These are phyloP conservation scores for Pissodes strobi DNA, from an alignment of 1,140 invertebrate species.

Conservation along the genomic window DNA sequence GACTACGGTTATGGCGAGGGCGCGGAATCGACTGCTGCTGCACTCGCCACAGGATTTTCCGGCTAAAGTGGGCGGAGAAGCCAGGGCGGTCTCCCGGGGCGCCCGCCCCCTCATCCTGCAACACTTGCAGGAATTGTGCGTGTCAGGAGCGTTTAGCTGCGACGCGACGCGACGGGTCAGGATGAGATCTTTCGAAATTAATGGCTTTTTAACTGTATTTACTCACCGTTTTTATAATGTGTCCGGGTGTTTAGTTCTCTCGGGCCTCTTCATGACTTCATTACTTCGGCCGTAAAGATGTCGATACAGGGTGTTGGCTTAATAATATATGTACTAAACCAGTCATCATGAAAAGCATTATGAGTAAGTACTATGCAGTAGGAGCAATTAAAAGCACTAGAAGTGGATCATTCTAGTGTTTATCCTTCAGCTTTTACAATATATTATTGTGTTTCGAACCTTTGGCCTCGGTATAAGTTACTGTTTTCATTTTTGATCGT, in stretches of 20 bases:
- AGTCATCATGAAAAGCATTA: too few relatives aligned
- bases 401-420: too few relatives aligned
- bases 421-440: too few relatives aligned
- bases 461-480: too few relatives aligned
- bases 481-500: too few relatives aligned
- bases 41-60: constrained; percentile 14
- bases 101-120: constrained; percentile 27
- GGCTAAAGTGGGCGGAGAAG: constrained; percentile 27
- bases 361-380: too few relatives aligned
- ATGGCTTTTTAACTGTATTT: constrained; percentile 33
- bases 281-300: too few relatives aligned
- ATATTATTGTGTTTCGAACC: too few relatives aligned
- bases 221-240: constrained; percentile 30
- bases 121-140: constrained; percentile 33
- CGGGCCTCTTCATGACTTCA: neutral
- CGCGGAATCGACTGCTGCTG: constrained; percentile 27
- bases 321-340: too few relatives aligned
- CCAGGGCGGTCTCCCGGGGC: constrained; percentile 20
- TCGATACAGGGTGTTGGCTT: too few relatives aligned
- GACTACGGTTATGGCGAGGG: constrained; percentile 9
- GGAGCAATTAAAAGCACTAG: too few relatives aligned
- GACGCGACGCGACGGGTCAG: constrained; percentile 20
- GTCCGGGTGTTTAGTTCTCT: constrained; percentile 10
- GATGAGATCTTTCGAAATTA: constrained; percentile 29
- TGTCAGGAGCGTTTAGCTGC: constrained; percentile 25